A percentile compares a stretch with the other conserved stretches of the same genome.
Conservation (phyloP, 2,113 vertebrate species). For the Anarrhichthys ocellatus region DNA sequence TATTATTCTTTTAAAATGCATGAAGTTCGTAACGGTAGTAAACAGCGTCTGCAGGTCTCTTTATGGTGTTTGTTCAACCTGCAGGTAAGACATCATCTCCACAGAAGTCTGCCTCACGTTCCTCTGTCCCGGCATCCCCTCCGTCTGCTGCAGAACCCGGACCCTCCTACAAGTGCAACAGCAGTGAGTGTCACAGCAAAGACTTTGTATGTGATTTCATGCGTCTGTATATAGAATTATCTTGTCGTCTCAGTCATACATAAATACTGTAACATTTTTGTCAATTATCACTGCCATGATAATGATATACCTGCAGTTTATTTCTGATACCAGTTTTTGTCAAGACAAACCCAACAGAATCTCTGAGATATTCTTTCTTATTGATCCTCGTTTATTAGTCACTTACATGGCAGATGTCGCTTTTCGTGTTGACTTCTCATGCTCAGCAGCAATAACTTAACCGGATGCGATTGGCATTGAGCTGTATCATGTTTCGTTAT, state of each 20-base stretch:
- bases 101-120: constrained; percentile 14
- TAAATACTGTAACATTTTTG: not conserved
- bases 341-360: not conserved
- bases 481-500: not conserved
- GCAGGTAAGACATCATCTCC: constrained; percentile 43
- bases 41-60: not conserved
- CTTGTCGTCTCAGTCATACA: not conserved
- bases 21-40: not conserved
- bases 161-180: constrained; percentile 43
- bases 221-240: not conserved
- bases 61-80: constrained; percentile 26
- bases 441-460: not conserved
- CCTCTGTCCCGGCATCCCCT: constrained; percentile 9
- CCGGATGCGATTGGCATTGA: not conserved
- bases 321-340: not conserved
- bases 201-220: not conserved
- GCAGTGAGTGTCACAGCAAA: constrained; percentile 57
- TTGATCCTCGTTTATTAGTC: not conserved
- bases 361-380: not conserved
- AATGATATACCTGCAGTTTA: no score
- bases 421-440: not conserved
- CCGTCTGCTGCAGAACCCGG: constrained; percentile 35
- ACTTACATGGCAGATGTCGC: not conserved
- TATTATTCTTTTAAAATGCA: constrained; percentile 60
- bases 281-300: not conserved